Evolutionary conservation across 2,888 invertebrate genomes (phyloP).

Genomic region (Trileptium ribeirensis): DNA sequence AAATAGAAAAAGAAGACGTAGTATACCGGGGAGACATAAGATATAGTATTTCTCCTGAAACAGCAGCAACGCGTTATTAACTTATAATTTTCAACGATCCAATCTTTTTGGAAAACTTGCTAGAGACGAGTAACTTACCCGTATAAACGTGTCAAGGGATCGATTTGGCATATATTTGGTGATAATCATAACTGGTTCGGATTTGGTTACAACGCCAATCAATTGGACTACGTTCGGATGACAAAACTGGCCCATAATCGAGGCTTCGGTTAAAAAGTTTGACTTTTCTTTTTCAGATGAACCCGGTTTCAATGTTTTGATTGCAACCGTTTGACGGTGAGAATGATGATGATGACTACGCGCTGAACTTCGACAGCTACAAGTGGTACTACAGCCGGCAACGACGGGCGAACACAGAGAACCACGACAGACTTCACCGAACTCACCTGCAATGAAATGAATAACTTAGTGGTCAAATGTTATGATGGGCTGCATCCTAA

Average conservation of each 20-base stretch:
- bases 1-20: too few species aligned
- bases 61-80: too few species aligned
- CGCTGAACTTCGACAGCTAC: too few species aligned
- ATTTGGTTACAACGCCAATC: constrained; percentile 54
- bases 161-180: constrained; percentile 99
- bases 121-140: constrained; percentile 59
- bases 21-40: too few species aligned
- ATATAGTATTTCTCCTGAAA: too few species aligned
- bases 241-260: constrained; percentile 99
- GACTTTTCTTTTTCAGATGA: constrained; percentile 86
- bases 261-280: constrained; percentile 96
- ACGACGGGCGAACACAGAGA: background rate
- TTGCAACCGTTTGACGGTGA: constrained; percentile 79
- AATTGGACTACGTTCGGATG: constrained; percentile 98
- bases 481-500: too few species aligned
- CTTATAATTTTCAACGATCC: too few species aligned
- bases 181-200: constrained; percentile 77
- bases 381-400: too few species aligned
- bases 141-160: constrained; percentile 87
- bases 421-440: constrained; percentile 93
- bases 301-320: constrained; percentile 81
- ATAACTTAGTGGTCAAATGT: too few species aligned
- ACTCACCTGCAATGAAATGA: constrained; percentile 71
- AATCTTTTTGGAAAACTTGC: too few species aligned
- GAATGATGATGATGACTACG: too few species aligned